Evolutionary conservation across 1,140 invertebrate genomes (phyloP).

Genomic region (Potamilus streckersoni): DNA sequence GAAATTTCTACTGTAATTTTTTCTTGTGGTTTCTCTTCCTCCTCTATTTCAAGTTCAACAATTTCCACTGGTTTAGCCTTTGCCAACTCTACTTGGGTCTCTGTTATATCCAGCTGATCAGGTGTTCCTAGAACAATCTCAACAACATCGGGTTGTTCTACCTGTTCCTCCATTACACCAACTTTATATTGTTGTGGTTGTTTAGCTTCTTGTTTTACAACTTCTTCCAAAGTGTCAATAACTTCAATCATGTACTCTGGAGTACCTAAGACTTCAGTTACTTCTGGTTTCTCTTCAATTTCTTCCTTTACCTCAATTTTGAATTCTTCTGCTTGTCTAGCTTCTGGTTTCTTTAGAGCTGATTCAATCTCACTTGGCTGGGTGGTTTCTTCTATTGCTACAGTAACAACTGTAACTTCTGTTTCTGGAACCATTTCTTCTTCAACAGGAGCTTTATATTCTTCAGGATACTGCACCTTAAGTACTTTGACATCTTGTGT

Average conservation of each 20-base stretch:
- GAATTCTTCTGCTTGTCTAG: constrained; percentile 32
- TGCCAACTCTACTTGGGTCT: constrained; percentile 11
- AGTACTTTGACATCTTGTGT: constrained; percentile 8
- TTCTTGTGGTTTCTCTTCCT: constrained; percentile 31
- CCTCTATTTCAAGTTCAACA: constrained; percentile 23
- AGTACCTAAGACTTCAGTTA: constrained; percentile 35
- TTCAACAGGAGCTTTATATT: not conserved
- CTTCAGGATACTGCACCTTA: too few relatives aligned
- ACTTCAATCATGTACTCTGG: constrained; percentile 15
- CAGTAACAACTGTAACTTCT: constrained; percentile 36
- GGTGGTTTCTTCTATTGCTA: constrained; percentile 28
- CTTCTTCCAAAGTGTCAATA: constrained; percentile 29
- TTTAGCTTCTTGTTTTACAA: constrained; percentile 31
- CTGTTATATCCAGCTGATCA: constrained; percentile 18
- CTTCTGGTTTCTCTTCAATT: constrained; percentile 34
- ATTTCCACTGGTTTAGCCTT: constrained; percentile 17
- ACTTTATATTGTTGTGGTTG: constrained; percentile 33
- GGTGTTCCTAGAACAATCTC: constrained; percentile 38
- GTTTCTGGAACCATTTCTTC: constrained; percentile 9
- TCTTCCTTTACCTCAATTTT: constrained; percentile 37
- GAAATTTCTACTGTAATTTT: constrained; percentile 36
- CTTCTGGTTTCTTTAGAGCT: constrained; percentile 31
- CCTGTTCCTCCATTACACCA: constrained; percentile 30
- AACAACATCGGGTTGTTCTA: constrained; percentile 27
- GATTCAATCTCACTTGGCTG: constrained; percentile 13